Conservation (phyloP, 37 sponge, comb jelly and placozoan genomes). For the Aphrocallistes beatrix region DNA sequence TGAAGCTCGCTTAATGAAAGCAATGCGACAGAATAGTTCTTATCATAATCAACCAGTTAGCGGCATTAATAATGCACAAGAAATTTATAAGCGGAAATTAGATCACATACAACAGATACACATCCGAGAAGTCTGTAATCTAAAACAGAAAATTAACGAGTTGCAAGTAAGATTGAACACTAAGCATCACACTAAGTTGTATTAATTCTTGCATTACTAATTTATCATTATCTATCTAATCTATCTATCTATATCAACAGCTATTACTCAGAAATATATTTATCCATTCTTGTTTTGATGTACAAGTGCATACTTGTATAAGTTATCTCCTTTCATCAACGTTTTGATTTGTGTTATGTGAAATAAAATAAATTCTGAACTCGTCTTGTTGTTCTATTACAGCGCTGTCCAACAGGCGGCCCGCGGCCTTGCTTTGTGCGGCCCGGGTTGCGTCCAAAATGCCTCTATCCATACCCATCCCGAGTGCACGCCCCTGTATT, state of each 20-base stretch:
- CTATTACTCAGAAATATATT: not conserved
- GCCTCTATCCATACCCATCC: too few species aligned
- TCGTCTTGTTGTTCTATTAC: too few species aligned
- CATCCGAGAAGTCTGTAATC: not conserved
- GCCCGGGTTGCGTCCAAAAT: too few species aligned
- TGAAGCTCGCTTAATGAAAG: constrained; percentile 11
- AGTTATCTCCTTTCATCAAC: too few species aligned
- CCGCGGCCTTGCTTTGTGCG: too few species aligned
- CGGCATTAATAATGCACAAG: not conserved
- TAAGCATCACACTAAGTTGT: not conserved
- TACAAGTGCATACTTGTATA: too few species aligned
- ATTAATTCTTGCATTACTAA: not conserved
- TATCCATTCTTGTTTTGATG: too few species aligned
- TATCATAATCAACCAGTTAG: not conserved
- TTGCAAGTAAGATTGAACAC: not conserved
- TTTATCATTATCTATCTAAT: not conserved
- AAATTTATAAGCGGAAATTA: not conserved
- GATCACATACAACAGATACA: not conserved
- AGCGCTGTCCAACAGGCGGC: too few species aligned
- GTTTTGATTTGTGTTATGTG: too few species aligned
- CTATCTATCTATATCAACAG: not conserved
- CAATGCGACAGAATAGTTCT: constrained; percentile 9
- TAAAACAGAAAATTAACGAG: not conserved
- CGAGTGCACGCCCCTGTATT: too few species aligned
- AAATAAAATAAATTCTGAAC: too few species aligned